Evolutionary conservation across 2,888 invertebrate genomes (phyloP), one percentile per base, ranked within the genome.

Genomic region (Phortica magna): DNA sequence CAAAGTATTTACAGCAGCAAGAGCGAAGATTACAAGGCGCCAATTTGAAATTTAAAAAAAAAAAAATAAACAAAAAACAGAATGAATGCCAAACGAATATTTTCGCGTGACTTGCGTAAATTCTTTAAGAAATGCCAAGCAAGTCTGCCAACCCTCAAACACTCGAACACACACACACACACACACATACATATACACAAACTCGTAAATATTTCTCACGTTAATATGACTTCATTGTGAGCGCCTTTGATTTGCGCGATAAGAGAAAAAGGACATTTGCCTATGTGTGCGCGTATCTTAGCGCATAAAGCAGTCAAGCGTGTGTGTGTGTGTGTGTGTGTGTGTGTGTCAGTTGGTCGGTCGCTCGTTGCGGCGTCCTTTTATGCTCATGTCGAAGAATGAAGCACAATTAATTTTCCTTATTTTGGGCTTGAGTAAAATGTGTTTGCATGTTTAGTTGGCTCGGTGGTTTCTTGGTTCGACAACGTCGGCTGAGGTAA

Each of bases 1-100:
- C 43, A 71, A 79, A 31, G 31, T 31, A 31, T 31, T 31, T 31
- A 31, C 31, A 31, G 31, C 31, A 31, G 68, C 43, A 64, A 71
- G 75, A 82, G 78, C 74, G 61, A 59, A 59, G 7, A 59, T 59
- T n/a, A 17, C 59, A 7, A 59, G 7, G 59, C 59, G 19, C 10
- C 65, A 39, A 41, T 65, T 7, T 7, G 65, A 31, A 65, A 39
- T 41, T 39, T 65, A 41, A 12, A 65, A 65, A 65, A 61, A 61
- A 19, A 31, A 22, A 17, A 61, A 31, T 17, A 61, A 9, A 61
- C 19, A 19, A 12, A 22, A 61, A 12, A 39, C 9, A 19, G 10
- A 10, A 19, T 19, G 19, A 61, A 17, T 61, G 17, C 17, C 61
- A 61, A 48, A 22, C 7, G 31, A 65, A 55, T 31, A 12, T 55